Conservation (phyloP, 2,113 vertebrate genomes). For the Hippolais icterina region DNA sequence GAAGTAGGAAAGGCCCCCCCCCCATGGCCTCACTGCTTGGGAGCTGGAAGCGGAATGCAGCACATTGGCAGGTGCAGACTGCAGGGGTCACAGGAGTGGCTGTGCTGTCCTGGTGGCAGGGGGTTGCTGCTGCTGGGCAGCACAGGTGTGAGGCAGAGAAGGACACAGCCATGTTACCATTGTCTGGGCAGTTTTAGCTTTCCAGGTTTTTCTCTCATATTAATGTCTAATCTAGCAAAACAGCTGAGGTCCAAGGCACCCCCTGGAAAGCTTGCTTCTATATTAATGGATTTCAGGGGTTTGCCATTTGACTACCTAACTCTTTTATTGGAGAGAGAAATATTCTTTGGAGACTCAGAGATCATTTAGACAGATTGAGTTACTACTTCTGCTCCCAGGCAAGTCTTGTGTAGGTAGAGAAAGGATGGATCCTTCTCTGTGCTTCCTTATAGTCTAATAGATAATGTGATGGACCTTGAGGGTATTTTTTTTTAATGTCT, state of each 20-base stretch:
- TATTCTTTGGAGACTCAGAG: background rate
- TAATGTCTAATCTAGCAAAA: background rate
- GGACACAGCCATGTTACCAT: background rate
- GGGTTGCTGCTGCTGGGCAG: background rate
- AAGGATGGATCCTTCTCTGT: background rate
- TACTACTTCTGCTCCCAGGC: background rate
- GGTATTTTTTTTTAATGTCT: background rate
- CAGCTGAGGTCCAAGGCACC: background rate
- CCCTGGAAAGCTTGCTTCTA: background rate
- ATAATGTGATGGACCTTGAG: background rate
- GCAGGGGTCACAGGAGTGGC: background rate
- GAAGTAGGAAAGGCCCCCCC: background rate
- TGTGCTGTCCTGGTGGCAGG: background rate
- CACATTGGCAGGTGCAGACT: fast-evolving
- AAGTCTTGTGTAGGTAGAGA: background rate
- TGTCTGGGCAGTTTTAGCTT: background rate
- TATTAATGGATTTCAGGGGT: background rate
- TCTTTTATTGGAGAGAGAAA: background rate
- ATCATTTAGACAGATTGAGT: background rate
- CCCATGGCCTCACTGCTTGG: background rate
- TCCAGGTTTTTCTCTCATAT: background rate
- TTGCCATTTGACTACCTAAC: background rate
- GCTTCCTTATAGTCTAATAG: background rate
- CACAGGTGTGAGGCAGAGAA: background rate
- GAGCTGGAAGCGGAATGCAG: fast-evolving